Evolutionary conservation across 1,140 invertebrate genomes (phyloP), one percentile per base, ranked within the genome.

Genomic region (Drosophila miranda): DNA sequence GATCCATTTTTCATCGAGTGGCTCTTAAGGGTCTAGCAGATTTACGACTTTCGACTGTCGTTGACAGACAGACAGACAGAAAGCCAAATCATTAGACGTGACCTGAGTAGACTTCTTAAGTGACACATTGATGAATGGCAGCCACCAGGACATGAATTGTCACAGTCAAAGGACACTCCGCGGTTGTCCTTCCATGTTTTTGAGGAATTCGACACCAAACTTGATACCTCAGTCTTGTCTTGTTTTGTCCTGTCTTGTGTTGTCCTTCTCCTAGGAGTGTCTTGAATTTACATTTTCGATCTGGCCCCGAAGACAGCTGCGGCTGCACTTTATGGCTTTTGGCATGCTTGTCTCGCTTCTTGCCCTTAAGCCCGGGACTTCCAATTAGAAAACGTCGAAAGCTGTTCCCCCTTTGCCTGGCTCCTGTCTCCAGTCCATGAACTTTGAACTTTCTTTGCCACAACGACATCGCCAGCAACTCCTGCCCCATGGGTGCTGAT

Each of bases 121-220:
- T 81, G 78, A 82, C 78, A 81, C 67, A 74, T 81, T 81, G 78
- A 81, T 58, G 74, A 81, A 81, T 78, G 74, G 73, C 61, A 26
- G 23, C 23, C 0, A 26, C 3, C 23, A 57, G 53, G 63, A 13
- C 55, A 38, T 38, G 34, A 38, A 38, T 13, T 43, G 4, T 16
- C 49, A 7, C 11, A 21, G 30, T 14, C 21, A 41, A 55, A 62
- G 50, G 26, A 68, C 62, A 55, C 21, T 49, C 19, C 66, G 64
- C 48, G 48, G 42, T 46, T 34, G 19, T 13, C 26, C 41, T 64
- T 19, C 63, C 44, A 28, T 28, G 23, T 26, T 26, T 26, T 5
- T 26, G 23, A 26, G 23, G 23, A 26, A 26, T 26, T 26, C 3
- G 14, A 38, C 11, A 38, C 11, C 34, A 38, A 38, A 38, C 1